Base-by-base conservation (phyloP, 2,888 invertebrate genomes). In the Odontomyia ornata region DNA sequence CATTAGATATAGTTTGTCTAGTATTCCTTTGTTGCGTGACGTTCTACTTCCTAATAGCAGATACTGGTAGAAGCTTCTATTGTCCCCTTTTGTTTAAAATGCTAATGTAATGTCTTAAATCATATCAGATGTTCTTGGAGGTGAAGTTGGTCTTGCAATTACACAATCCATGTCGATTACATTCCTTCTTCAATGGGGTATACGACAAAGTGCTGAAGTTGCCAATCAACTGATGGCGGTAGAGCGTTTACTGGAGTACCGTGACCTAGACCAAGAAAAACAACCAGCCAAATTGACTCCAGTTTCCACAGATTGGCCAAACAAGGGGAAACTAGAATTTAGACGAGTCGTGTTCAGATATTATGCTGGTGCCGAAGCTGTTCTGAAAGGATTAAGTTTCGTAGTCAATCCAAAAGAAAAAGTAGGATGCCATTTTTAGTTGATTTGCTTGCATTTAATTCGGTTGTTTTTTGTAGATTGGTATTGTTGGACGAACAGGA, bases 321-420 rank as follows among this genome's bases (percentile, higher is more conserved):
- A 81, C 0, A 82, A 85, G 3, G 91, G 90, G 9, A 83, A 84
- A 80, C 86, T 91, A 23, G 82, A 82, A 56, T 90, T 91, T 80
- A 83, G 85, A 43, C 82, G 88, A 52, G 86, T 90, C 80, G 88
- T 86, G 52, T 84, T 93, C 73, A 90, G 94, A 2, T 96, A 96
- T 87, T 89, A 95, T 80, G 89, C 92, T 80, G 95, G 92, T n/a
- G 87, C 93, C 76, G 95, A 95, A 83, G 90, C 95, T 52, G 95
- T 95, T 47, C 89, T 96, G 77, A 91, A 91, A 76, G 91, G 91
- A 79, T 88, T 96, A 80, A 90, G 90, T 52, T 85, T 91, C 43
- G 79, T 80, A 0, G 88, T 91, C 25, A 83, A 88, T 75, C 84
- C 89, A 13, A 87, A 85, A 78, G 89, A 89, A 82, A 91, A 91